Evolutionary conservation across 2,888 invertebrate genomes (phyloP).

Genomic region (Rapana venosa): DNA sequence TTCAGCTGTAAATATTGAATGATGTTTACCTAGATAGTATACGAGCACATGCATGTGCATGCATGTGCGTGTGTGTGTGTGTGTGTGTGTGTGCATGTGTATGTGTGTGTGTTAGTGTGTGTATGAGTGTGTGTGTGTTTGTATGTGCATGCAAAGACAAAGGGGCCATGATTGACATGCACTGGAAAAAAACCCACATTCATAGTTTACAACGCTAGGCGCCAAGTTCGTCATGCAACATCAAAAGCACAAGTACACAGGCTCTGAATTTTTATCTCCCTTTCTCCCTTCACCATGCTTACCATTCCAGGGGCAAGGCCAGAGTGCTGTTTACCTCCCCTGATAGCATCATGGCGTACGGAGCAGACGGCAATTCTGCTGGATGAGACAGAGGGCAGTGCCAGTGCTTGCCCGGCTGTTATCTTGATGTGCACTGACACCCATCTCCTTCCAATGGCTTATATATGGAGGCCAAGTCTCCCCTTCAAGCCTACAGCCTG

Average conservation of each 20-base stretch:
- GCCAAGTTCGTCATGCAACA: slow-evolving; percentile 6
- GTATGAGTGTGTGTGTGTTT: too few relatives aligned
- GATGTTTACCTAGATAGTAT: too few relatives aligned
- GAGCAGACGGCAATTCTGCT: slow-evolving; percentile 22
- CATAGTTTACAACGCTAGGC: background rate
- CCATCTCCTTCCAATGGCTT: slow-evolving; percentile 25
- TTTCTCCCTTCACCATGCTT: background rate
- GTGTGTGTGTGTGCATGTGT: too few relatives aligned
- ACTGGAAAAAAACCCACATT: background rate
- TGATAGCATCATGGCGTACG: slow-evolving; percentile 17
- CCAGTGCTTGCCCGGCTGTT: background rate
- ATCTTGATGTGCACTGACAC: slow-evolving; percentile 21
- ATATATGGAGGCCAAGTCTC: slow-evolving; percentile 1
- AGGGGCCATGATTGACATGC: background rate
- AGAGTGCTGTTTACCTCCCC: slow-evolving; percentile 31
- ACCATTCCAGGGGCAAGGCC: background rate
- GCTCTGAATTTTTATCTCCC: slow-evolving; percentile 20
- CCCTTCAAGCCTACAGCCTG: background rate
- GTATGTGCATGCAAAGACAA: background rate
- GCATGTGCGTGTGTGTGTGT: too few relatives aligned
- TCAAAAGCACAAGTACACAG: slow-evolving; percentile 14
- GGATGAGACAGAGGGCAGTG: slow-evolving; percentile 12
- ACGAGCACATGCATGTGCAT: too few relatives aligned
- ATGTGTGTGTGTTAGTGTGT: too few relatives aligned
- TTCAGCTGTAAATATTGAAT: too few relatives aligned